Percentiles rank a stretch among this genome's conserved stretches.
Evolutionary conservation across 2,113 vertebrate genomes (phyloP).

Genomic region (Elephantulus edwardii): DNA sequence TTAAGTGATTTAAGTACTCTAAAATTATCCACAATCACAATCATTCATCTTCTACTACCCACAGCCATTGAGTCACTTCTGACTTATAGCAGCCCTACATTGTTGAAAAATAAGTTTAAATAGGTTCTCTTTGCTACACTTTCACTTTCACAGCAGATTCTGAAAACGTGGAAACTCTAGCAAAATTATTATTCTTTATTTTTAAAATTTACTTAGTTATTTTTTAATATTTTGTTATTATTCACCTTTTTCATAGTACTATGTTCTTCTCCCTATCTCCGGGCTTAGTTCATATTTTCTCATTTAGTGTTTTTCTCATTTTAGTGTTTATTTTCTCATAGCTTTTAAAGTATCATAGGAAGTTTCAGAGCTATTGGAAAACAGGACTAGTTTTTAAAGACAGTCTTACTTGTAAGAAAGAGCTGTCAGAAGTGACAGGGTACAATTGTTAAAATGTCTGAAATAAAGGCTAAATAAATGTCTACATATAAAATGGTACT

Average conservation of each 20-base stretch:
- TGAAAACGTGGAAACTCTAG: background rate
- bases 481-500: conserved; percentile 36
- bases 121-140: background rate
- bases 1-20: background rate
- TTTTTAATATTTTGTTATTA: background rate
- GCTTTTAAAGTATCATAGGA: background rate
- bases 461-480: conserved; percentile 69
- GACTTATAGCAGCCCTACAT: too few species aligned
- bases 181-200: background rate
- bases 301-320: too few species aligned
- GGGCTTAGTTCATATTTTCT: background rate
- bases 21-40: background rate
- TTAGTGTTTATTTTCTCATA: conserved; percentile 28
- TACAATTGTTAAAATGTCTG: conserved; percentile 58
- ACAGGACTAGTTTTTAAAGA: conserved; percentile 46
- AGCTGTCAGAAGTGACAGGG: conserved; percentile 63
- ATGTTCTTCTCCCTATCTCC: background rate
- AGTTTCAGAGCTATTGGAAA: conserved; percentile 31
- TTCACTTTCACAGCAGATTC: background rate
- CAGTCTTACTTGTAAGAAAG: conserved; percentile 36
- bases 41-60: background rate
- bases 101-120: too few species aligned
- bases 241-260: background rate
- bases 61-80: too few species aligned
- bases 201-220: too few species aligned